A percentile compares a stretch with the other conserved stretches of the same genome.
Evolutionary conservation across 64 coral and sea anemone species (phyloP).

Genomic region (Montipora cactus): DNA sequence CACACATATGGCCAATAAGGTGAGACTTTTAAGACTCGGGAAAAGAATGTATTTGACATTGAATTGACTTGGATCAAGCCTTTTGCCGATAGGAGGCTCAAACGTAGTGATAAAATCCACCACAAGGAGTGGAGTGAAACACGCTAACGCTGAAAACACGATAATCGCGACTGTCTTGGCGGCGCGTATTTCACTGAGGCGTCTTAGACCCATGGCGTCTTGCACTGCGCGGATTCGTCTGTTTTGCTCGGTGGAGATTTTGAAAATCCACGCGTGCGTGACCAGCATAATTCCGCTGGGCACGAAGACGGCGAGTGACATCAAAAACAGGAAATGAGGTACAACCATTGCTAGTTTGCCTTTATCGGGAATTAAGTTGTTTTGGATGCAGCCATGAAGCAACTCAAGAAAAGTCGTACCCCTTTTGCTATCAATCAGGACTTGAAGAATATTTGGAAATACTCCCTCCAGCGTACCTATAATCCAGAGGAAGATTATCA

Average conservation of each 20-base stretch:
- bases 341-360: not conserved
- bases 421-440: not conserved
- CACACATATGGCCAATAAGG: constrained; percentile 8
- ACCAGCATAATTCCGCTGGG: constrained; percentile 43
- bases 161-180: constrained; percentile 6
- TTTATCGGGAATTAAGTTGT: not conserved
- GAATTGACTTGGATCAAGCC: not conserved
- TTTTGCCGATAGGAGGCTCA: not conserved
- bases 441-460: not conserved
- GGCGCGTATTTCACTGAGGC: constrained; percentile 47
- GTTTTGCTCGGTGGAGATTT: constrained; percentile 1
- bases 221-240: not conserved
- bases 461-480: not conserved
- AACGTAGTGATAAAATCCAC: constrained; percentile 3
- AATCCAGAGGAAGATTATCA: not conserved
- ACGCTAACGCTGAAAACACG: constrained; percentile 29
- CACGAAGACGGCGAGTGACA: not conserved
- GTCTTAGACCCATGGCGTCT: constrained; percentile 5
- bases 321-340: constrained; percentile 18
- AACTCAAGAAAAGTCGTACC: not conserved
- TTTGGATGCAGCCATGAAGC: constrained; percentile 21
- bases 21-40: constrained; percentile 23
- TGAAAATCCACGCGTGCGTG: constrained; percentile 37
- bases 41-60: constrained; percentile 22
- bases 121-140: constrained; percentile 13